Base-by-base conservation (phyloP, 2,113 vertebrate genomes). In the Campylorhamphus procurvoides region DNA sequence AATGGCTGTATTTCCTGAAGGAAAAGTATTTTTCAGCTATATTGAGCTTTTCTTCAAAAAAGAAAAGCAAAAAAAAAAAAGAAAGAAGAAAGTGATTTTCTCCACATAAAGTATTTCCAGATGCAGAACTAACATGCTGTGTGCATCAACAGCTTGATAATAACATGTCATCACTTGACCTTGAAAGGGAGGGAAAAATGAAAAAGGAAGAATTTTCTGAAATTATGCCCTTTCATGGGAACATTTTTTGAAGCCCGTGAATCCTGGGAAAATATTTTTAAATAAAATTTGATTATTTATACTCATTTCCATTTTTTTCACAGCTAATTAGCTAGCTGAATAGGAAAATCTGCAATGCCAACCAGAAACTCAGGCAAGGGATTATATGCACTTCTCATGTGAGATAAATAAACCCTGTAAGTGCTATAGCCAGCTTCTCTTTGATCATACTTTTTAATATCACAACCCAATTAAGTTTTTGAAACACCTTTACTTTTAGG, bases 241-340 rank as follows among this genome's bases (percentile, higher is more conserved):
- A 94, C 28, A 90, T 82, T 96, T 97, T 97, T 96, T 95, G 94
- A 97, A 95, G 84, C 81, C n/a, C 49, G 5, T 90, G 90, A 93
- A 96, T 95, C 76, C 81, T 93, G 87, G 92, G 91, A 82, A 96
- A 90, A 69, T 9, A 64, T 33, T 97, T 96, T 89, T 60, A 72
- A 96, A 96, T 96, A 87, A 94, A 93, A 92, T 85, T 69, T 90
- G 5, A 84, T 88, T 90, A 90, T 84, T 96, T 95, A 92, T 94
- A 74, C 62, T 96, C 13, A 59, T 97, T 97, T 96, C 71, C 69
- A 73, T 96, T 27, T 94, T 97, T 96, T 97, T 94, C 92, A 44
- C 81, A 86, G 89, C 69, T 97, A 97, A 97, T 96, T 97, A 96
- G 95, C 90, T 96, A 85, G 62, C 90, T 92, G 66, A 95, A 95